These are phyloP conservation scores for Nothocercus nigrocapillus DNA, from an alignment of 2,113 vertebrate genomes.

Conservation along the genomic window DNA sequence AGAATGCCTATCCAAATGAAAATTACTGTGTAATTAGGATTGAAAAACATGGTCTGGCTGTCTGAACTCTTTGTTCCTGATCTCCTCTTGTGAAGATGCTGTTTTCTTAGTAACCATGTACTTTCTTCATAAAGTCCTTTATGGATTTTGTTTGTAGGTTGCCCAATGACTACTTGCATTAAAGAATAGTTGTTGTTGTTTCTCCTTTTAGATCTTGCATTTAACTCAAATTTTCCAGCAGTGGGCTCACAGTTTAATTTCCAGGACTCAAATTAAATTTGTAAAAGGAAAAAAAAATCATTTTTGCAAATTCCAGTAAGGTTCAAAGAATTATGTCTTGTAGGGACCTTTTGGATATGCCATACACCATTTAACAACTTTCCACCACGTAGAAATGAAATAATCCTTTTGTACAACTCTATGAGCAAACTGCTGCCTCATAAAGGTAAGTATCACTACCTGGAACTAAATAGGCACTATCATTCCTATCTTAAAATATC, in stretches of 20 bases:
- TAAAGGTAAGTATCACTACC: neutral
- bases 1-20: neutral
- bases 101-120: neutral
- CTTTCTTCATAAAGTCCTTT: neutral
- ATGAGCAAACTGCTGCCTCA: neutral
- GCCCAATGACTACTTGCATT: neutral
- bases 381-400: neutral
- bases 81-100: neutral
- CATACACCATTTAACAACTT: neutral
- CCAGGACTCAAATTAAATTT: neutral
- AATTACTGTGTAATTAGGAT: neutral
- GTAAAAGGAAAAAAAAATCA: neutral
- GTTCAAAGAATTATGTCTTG: neutral
- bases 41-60: neutral
- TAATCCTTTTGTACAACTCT: neutral
- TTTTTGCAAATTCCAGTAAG: neutral
- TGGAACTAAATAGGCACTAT: neutral
- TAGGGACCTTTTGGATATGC: neutral
- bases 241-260: neutral
- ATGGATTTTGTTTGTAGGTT: neutral
- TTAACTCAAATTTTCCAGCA: neutral
- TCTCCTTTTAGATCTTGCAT: neutral
- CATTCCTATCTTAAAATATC: neutral
- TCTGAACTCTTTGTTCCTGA: neutral
- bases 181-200: neutral